Percentiles rank a stretch among this genome's conserved stretches.
These are phyloP conservation scores for Tryphoninae sp. DNA, from an alignment of 2,888 invertebrate species.

Conservation along the genomic window DNA sequence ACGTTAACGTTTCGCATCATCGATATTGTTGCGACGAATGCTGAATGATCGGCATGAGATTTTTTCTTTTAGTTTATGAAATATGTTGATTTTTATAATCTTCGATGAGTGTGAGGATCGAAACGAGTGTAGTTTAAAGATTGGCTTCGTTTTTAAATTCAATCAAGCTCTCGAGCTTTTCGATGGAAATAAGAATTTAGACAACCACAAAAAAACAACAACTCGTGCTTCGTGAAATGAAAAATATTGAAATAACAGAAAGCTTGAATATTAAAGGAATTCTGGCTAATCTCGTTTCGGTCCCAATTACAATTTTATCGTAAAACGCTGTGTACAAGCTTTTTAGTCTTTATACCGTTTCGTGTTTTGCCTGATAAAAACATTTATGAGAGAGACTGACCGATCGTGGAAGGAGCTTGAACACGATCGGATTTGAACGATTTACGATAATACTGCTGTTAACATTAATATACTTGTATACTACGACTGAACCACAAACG, in stretches of 20 bases:
- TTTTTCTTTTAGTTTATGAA: not conserved
- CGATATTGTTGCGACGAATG: conserved; percentile 1
- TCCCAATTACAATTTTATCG: not conserved
- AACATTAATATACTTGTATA: conserved; percentile 19
- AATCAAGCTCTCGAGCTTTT: not conserved
- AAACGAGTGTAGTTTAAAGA: not conserved
- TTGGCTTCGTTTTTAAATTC: not conserved
- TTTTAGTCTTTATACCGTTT: conserved; percentile 36
- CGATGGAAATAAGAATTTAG: not conserved
- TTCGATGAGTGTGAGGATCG: not conserved
- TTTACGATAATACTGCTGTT: conserved; percentile 12
- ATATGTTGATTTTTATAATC: not conserved
- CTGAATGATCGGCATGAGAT: not conserved
- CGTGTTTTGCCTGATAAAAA: conserved; percentile 36
- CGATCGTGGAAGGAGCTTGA: conserved; percentile 34
- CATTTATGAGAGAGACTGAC: conserved; percentile 57
- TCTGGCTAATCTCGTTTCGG: not conserved
- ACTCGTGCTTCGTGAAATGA: not conserved
- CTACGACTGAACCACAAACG: conserved; percentile 52
- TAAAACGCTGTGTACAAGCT: conserved; percentile 49
- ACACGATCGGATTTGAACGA: conserved; percentile 45
- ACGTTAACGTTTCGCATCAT: not conserved
- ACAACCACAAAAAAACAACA: not conserved
- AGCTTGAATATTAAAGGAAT: no score
- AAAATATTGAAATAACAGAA: not conserved